phyloP scores from a whole-genome alignment of 2,113 vertebrate species.

The Pyrgilauda ruficollis region DNA sequence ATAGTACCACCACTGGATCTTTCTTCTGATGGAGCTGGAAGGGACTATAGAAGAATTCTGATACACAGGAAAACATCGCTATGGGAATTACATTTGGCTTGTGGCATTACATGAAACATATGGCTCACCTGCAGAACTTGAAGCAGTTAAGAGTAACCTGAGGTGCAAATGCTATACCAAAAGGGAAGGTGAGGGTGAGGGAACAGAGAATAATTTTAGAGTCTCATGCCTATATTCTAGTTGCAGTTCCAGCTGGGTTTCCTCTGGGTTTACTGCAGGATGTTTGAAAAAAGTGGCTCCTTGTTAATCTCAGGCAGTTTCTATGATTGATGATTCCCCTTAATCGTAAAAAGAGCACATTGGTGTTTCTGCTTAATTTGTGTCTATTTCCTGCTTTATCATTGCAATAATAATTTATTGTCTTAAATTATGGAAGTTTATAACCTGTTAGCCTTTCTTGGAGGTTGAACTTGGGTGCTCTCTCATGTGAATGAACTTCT shows the following conservation, averaged over 20 bases:
- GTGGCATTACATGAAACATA: constrained; percentile 5
- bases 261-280: constrained; percentile 77
- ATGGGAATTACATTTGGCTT: constrained; percentile 1
- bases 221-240: constrained; percentile 34
- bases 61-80: background rate
- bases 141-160: background rate
- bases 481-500: constrained; percentile 18
- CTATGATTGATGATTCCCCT: constrained; percentile 72
- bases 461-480: background rate
- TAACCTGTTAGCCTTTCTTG: constrained; percentile 54
- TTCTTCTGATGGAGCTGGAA: constrained; percentile 13
- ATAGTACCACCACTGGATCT: background rate
- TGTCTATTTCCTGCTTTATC: constrained; percentile 72
- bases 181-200: background rate
- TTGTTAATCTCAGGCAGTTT: constrained; percentile 73
- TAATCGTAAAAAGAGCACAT: constrained; percentile 65
- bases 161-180: background rate
- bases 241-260: constrained; percentile 74
- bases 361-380: constrained; percentile 74
- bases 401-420: constrained; percentile 75
- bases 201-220: constrained; percentile 45
- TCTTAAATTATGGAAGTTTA: constrained; percentile 65
- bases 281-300: constrained; percentile 76
- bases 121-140: constrained; percentile 45
- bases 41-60: constrained; percentile 32